Evolutionary conservation across 2,888 invertebrate species (phyloP).

Genomic region (Mimumesa dahlbomi): DNA sequence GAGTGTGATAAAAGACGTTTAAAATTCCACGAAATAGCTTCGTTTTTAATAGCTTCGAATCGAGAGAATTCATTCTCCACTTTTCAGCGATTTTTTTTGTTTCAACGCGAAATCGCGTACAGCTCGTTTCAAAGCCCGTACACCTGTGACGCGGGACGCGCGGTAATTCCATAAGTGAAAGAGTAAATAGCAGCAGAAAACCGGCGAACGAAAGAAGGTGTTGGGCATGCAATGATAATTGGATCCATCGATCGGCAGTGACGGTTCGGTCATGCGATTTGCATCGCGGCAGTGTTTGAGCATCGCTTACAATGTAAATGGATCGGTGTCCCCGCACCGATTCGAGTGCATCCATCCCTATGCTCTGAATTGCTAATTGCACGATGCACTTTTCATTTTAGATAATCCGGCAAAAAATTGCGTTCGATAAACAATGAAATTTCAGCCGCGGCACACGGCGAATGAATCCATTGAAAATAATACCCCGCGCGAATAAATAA

Average conservation of each 20-base stretch:
- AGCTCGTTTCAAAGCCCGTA: no score
- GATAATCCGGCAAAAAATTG: neutral
- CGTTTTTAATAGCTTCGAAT: no score
- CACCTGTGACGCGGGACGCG: no score
- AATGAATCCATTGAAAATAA: neutral
- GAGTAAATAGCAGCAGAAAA: neutral
- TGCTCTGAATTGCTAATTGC: neutral
- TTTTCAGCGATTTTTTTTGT: neutral
- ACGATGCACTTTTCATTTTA: neutral
- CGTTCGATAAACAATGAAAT: neutral
- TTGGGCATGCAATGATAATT: conserved; percentile 7
- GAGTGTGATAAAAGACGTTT: no score
- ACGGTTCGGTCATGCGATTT: conserved; percentile 29
- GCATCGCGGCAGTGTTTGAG: conserved; percentile 5
- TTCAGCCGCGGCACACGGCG: neutral
- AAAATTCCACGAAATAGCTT: no score
- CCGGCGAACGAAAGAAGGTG: neutral
- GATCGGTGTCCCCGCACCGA: neutral
- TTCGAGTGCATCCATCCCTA: neutral
- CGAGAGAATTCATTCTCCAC: no score
- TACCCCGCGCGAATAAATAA: neutral
- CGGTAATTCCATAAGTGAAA: neutral
- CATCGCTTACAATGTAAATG: neutral
- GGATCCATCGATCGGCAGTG: conserved; percentile 27
- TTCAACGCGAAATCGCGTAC: neutral